Conservation (phyloP, 1,140 invertebrate genomes). For the Yoshiicerus persimilis region DNA sequence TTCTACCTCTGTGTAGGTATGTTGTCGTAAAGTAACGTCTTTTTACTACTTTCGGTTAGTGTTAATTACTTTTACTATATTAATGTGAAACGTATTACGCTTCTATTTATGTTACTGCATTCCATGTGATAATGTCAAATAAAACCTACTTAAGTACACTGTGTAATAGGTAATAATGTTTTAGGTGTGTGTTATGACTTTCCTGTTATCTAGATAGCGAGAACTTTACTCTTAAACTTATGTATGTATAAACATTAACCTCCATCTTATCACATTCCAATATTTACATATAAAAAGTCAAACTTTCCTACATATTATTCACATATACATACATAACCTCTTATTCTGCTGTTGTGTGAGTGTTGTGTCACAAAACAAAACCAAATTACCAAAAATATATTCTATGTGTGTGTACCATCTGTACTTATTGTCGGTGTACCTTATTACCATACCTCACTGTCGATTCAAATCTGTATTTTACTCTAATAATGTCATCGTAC, state of each 20-base stretch:
- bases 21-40: neutral
- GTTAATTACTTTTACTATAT: neutral
- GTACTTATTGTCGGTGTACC: neutral
- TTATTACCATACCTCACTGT: neutral
- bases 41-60: neutral
- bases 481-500: neutral
- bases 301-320: neutral
- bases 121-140: neutral
- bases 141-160: neutral
- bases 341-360: neutral
- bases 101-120: neutral
- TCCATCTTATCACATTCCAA: neutral
- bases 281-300: neutral
- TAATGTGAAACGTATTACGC: neutral
- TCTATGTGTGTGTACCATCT: neutral
- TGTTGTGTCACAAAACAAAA: neutral
- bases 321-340: neutral
- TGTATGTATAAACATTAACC: neutral
- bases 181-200: neutral
- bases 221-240: neutral
- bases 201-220: neutral
- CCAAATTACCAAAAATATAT: neutral
- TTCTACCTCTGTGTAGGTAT: neutral
- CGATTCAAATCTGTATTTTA: neutral
- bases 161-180: neutral